Base-by-base conservation (phyloP, 2,888 invertebrate species). In the Lycocerus yunnanus region DNA sequence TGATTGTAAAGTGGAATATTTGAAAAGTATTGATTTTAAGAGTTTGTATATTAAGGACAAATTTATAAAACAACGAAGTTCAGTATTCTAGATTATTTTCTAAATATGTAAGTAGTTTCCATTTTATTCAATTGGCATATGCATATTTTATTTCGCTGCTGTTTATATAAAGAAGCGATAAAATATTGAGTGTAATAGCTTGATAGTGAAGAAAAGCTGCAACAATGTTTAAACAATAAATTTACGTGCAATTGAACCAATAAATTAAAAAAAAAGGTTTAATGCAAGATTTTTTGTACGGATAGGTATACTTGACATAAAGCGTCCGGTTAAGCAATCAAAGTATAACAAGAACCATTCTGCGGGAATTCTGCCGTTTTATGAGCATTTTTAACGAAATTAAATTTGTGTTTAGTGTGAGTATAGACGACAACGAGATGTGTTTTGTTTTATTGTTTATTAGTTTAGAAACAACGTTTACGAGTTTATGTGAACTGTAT, bases 381-480 rank as follows among this genome's bases (percentile, higher is more conserved):
- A 77, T 74, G 71, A 78, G 73, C 77, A 77, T 78, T 78, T 78
- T 75, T 71, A 75, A 68, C 68, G 73, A 75, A 78, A 80, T 78
- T 77, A 80, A 78, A 79, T 79, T 79, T 80, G 77, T 75, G 77
- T 78, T 77, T 74, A 74, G 74, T 74, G 77, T 76, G 73, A 71
- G 78, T 71, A 75, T 79, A 78, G 77, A 66, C 76, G 76, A 78
- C 78, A 78, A 75, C 77, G 74, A 73, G 77, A 76, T 80, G 76
- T 58, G 71, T 78, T 78, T 74, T 74, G 71, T 80, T 80, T 79
- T 78, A 79, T 78, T 78, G 77, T 79, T 79, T 78, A 79, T 79
- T 78, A 77, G 75, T 77, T 80, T 77, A 77, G 71, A 78, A 75
- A 73, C 74, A 73, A 73, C 71, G 69, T 75, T 71, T 72, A 73